These are phyloP conservation scores for Germaria angustata DNA, from an alignment of 2,888 invertebrate genomes.

Conservation along the genomic window DNA sequence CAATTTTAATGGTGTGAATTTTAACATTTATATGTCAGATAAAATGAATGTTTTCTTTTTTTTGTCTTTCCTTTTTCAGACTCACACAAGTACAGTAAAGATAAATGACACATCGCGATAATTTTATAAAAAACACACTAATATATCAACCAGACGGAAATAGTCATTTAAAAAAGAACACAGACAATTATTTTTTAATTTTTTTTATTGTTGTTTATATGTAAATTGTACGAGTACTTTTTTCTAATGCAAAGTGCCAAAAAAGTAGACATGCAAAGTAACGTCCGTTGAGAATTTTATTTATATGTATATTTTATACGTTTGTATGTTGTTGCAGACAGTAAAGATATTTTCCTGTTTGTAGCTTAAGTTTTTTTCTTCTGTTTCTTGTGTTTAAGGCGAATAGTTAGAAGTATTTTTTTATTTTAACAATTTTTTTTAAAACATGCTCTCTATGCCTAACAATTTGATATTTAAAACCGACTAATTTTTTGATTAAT, in stretches of 20 bases:
- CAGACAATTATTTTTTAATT: slow-evolving; percentile 22
- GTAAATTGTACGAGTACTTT: background rate
- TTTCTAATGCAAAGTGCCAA: background rate
- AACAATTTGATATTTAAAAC: background rate
- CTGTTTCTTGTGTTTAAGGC: no score
- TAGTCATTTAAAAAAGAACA: background rate
- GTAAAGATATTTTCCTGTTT: no score
- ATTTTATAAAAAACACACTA: background rate
- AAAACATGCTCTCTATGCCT: background rate
- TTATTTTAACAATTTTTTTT: background rate
- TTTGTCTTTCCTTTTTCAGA: background rate
- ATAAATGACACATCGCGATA: slow-evolving; percentile 11
- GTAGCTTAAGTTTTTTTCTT: no score
- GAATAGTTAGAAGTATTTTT: slow-evolving; percentile 14
- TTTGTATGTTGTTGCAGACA: no score
- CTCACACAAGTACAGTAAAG: slow-evolving; percentile 9
- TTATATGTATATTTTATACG: background rate
- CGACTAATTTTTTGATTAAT: background rate
- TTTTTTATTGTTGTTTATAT: no score
- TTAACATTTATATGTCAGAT: slow-evolving; percentile 33
- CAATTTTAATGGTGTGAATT: slow-evolving; percentile 34
- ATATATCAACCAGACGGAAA: slow-evolving; percentile 2
- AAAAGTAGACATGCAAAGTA: slow-evolving; percentile 5
- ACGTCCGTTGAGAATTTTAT: background rate
- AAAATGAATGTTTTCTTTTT: slow-evolving; percentile 9